Evolutionary conservation across 2,888 invertebrate species (phyloP), one percentile per base, ranked within the genome.

Genomic region (Camptogramma bilineatum): DNA sequence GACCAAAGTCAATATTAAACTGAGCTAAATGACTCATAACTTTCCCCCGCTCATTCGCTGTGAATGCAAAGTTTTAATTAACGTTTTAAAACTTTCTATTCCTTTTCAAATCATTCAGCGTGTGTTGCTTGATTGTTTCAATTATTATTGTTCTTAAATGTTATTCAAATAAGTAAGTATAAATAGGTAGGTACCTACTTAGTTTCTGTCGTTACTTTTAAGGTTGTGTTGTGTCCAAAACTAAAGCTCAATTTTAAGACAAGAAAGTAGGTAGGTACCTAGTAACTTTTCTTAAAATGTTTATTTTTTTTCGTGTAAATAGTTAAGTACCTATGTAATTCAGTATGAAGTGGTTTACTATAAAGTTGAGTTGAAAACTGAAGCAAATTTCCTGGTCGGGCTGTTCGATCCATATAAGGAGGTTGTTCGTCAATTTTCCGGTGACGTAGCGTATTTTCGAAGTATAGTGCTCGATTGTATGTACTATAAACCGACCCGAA

Each of bases 351-450:
- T 28, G 0, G 28, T 28, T 28, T 28, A 7, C 4, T 28, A 7
- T 28, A 2, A n/a, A n/a, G n/a, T n/a, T n/a, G n/a, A 28, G 28
- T 28, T 7, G 0, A n/a, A 5, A 19, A 9, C n/a, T 4, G 17
- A 19, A 52, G 10, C 21, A 51, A 58, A 51, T 51, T 28, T 55
- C 28, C 18, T 53, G 64, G 59, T 62, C 64, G 58, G 69, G 19
- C 18, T 53, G 64, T 61, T 62, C 64, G 58, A 70, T 72, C 61
- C 68, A 76, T 76, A 80, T 81, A 83, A 81, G 82, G 78, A 80
- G 75, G 80, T 83, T 88, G 83, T 89, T 89, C 87, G 86, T 86
- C 85, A 86, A 87, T 87, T 86, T 88, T 73, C 78, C 81, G 84
- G 86, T 90, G 88, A 88, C 88, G 83, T 83, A 85, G 87, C 85